phyloP scores from a whole-genome alignment of 2,888 invertebrate genomes.

The Elgonia sp. region DNA sequence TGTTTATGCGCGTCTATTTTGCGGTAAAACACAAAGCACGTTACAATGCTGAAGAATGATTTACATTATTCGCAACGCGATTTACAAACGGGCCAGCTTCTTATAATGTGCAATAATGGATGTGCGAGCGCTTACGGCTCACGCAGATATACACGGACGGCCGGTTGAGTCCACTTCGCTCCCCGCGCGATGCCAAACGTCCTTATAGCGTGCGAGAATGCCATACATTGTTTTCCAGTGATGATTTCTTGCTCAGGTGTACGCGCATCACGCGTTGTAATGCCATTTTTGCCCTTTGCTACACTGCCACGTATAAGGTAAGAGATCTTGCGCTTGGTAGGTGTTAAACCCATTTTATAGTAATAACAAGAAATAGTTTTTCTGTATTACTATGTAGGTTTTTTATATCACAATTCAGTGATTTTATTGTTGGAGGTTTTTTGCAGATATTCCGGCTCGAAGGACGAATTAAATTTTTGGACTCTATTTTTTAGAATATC shows the following conservation, averaged over 20 bases:
- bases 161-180: slow-evolving; percentile 58
- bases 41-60: slow-evolving; percentile 83
- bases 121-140: slow-evolving; percentile 72
- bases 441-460: no score
- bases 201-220: slow-evolving; percentile 83
- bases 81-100: slow-evolving; percentile 81
- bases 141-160: slow-evolving; percentile 58
- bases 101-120: slow-evolving; percentile 82
- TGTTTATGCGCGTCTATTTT: slow-evolving; percentile 73
- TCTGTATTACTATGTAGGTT: no score
- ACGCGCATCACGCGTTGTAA: slow-evolving; percentile 61
- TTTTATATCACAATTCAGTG: no score
- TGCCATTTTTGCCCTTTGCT: slow-evolving; percentile 49
- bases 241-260: slow-evolving; percentile 72
- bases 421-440: no score
- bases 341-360: slow-evolving; percentile 61
- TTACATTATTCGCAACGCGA: slow-evolving; percentile 83
- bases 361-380: no score
- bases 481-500: no score
- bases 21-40: slow-evolving; percentile 77
- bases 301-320: slow-evolving; percentile 36
- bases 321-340: slow-evolving; percentile 44
- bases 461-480: no score
- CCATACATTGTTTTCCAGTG: slow-evolving; percentile 79
- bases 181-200: slow-evolving; percentile 74